phyloP scores from a whole-genome alignment of 2,113 vertebrate genomes.

The Heterochromis multidens region DNA sequence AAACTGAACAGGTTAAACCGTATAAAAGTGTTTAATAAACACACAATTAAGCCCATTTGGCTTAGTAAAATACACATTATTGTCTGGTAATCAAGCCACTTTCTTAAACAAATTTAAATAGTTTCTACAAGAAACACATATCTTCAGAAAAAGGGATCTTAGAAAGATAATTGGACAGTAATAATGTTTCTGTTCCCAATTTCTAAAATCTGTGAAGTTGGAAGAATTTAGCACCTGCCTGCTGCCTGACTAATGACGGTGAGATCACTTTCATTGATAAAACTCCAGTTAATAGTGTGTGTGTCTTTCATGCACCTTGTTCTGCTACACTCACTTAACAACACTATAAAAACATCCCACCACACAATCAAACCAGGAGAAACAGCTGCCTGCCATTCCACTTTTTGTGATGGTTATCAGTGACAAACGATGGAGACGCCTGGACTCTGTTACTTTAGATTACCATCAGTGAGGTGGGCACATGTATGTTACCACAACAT shows the following conservation, averaged over 20 bases:
- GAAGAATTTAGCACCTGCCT: neutral
- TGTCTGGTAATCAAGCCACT: neutral
- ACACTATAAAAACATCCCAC: neutral
- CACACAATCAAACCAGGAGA: neutral
- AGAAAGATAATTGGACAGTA: neutral
- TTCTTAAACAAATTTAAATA: neutral
- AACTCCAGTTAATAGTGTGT: neutral
- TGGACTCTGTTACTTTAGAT: neutral
- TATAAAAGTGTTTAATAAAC: neutral
- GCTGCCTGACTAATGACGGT: slow-evolving; percentile 6
- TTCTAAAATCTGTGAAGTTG: slow-evolving; percentile 2
- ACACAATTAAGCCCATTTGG: neutral
- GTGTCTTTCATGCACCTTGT: neutral
- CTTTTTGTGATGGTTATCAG: slow-evolving; percentile 9
- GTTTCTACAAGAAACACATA: neutral
- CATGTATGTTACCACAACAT: neutral
- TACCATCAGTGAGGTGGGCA: neutral
- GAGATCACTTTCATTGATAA: slow-evolving; percentile 9
- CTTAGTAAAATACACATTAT: neutral
- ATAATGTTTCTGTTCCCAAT: neutral
- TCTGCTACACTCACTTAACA: neutral
- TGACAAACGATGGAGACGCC: neutral
- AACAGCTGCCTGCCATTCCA: neutral
- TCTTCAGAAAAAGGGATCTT: neutral
- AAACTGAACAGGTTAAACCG: neutral